Evolutionary conservation across 2,113 vertebrate species (phyloP).

Genomic region (Pelusios castaneus): DNA sequence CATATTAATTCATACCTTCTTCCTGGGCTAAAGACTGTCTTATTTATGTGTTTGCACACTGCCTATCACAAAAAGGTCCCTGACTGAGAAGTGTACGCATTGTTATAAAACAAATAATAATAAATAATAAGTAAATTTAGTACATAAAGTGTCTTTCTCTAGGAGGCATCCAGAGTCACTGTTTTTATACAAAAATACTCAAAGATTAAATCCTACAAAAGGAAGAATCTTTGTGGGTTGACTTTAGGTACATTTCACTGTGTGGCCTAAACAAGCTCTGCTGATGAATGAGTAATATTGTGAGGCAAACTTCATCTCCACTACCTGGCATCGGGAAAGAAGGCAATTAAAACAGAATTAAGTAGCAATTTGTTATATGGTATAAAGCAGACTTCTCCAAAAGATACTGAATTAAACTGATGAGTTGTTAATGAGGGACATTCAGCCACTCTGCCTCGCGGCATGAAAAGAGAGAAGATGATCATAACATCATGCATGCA

Average conservation of each 20-base stretch:
- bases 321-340: background rate
- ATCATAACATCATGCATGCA: background rate
- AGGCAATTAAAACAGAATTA: background rate
- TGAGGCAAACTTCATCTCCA: background rate
- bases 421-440: background rate
- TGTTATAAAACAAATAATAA: background rate
- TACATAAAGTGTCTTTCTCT: background rate
- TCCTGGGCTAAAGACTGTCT: background rate
- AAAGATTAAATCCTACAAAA: background rate
- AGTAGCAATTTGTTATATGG: background rate
- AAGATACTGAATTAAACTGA: accelerated
- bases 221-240: background rate
- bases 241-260: background rate
- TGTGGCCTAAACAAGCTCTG: background rate
- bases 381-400: background rate
- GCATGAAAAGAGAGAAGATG: background rate
- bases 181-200: background rate
- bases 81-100: background rate
- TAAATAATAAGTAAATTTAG: background rate
- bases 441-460: background rate
- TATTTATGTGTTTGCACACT: background rate
- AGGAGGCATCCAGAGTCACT: background rate
- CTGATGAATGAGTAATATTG: background rate
- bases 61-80: background rate
- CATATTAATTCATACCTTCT: background rate